Evolutionary conservation across 2,113 vertebrate species (phyloP).

Genomic region (Sebastes schlegelii): DNA sequence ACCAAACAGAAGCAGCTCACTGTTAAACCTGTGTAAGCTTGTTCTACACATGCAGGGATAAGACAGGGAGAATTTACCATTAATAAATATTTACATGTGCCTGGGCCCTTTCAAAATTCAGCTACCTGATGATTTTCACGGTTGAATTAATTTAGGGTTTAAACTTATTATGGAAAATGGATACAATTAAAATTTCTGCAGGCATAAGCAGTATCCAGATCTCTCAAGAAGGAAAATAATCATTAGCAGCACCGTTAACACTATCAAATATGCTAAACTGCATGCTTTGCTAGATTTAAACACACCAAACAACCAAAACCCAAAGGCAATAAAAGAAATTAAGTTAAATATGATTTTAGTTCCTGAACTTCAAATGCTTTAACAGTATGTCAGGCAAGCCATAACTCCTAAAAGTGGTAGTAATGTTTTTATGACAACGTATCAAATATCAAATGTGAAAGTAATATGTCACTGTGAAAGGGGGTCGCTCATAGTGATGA

Average conservation of each 20-base stretch:
- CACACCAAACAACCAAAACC: not conserved
- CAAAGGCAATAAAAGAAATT: not conserved
- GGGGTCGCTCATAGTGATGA: not conserved
- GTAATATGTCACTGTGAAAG: not conserved
- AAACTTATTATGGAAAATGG: not conserved
- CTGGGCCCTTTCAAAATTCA: not conserved
- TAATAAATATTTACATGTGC: not conserved
- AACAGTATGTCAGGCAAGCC: not conserved
- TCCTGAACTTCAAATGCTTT: not conserved
- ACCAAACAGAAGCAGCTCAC: slow-evolving; percentile 2
- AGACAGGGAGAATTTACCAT: not conserved
- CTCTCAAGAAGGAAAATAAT: not conserved
- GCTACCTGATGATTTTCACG: not conserved
- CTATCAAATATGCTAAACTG: slow-evolving; percentile 1
- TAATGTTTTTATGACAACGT: not conserved
- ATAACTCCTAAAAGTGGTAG: not conserved
- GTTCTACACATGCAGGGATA: not conserved
- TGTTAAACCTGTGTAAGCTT: slow-evolving; percentile 5
- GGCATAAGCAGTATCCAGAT: not conserved
- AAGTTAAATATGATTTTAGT: not conserved
- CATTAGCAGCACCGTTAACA: not conserved
- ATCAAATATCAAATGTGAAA: not conserved
- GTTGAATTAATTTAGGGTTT: slow-evolving; percentile 1
- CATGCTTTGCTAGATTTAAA: not conserved
- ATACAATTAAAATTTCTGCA: not conserved